Percentiles rank a stretch among this genome's conserved stretches.
phyloP scores from a whole-genome alignment of 1,140 invertebrate genomes.

The Drosophila mauritiana region DNA sequence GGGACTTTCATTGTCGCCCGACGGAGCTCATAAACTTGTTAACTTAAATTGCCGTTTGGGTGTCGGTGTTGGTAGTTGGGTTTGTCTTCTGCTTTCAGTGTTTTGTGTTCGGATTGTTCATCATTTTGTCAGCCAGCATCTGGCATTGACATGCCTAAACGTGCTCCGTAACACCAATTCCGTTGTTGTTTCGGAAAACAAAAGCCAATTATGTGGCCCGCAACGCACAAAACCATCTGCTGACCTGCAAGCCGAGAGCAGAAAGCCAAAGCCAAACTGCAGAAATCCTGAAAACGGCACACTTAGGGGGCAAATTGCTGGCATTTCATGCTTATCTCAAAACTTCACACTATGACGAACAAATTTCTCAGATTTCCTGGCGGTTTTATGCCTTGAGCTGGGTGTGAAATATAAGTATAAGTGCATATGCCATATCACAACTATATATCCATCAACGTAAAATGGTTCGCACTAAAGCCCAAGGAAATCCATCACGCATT shows the following conservation, averaged over 20 bases:
- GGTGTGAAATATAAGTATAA: not conserved
- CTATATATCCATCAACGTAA: constrained; percentile 24
- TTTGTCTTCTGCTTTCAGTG: constrained; percentile 25
- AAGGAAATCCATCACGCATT: constrained; percentile 27
- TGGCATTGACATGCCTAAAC: constrained; percentile 66
- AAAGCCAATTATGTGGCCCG: constrained; percentile 56
- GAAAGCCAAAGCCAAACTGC: constrained; percentile 14
- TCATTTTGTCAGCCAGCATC: constrained; percentile 61
- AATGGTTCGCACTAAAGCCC: constrained; percentile 12
- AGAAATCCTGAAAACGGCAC: constrained; percentile 30
- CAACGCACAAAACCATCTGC: constrained; percentile 23
- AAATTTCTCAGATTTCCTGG: constrained; percentile 28
- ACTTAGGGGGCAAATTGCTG: constrained; percentile 8
- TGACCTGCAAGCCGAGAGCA: constrained; percentile 11
- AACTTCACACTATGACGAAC: constrained; percentile 29
- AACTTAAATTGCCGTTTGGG: constrained; percentile 65
- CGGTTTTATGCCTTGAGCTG: constrained; percentile 3
- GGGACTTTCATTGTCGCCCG: constrained; percentile 31
- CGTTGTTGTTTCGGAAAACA: constrained; percentile 23
- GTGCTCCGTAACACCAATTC: constrained; percentile 38
- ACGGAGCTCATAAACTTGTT: constrained; percentile 71
- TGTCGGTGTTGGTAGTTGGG: constrained; percentile 21
- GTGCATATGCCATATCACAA: not conserved
- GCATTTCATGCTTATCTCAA: constrained; percentile 20
- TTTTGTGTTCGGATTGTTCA: constrained; percentile 50